phyloP scores from a whole-genome alignment of 2,113 vertebrate species.

The Cepphus grylle region DNA sequence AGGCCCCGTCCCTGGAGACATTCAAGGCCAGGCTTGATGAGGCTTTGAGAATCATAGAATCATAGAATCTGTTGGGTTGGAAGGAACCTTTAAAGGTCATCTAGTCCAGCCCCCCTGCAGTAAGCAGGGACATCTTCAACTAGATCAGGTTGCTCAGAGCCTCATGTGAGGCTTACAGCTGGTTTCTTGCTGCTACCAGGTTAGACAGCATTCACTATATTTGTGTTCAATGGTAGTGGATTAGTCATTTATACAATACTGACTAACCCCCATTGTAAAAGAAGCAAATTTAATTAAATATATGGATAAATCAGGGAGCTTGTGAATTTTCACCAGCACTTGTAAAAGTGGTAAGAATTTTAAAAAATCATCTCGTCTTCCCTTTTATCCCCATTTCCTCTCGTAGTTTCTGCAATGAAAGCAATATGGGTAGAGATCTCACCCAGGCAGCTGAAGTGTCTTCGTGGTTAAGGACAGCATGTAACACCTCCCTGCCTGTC shows the following conservation, averaged over 20 bases:
- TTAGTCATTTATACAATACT: constrained; percentile 40
- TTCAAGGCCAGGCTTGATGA: too few relatives aligned
- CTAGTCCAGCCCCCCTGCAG: too few relatives aligned
- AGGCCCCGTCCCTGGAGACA: too few relatives aligned
- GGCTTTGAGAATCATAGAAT: too few relatives aligned
- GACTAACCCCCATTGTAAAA: background rate
- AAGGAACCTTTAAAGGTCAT: too few relatives aligned
- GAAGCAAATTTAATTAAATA: constrained; percentile 48
- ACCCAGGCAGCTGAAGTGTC: background rate
- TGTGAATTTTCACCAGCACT: constrained; percentile 2
- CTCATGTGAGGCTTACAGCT: background rate
- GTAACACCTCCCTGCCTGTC: background rate
- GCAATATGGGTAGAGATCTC: background rate
- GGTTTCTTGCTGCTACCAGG: background rate
- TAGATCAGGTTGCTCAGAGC: too few relatives aligned
- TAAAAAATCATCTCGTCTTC: background rate
- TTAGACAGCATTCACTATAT: background rate
- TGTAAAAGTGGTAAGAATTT: constrained; percentile 5
- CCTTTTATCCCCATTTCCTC: background rate
- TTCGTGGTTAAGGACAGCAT: background rate
- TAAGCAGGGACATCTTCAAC: too few relatives aligned
- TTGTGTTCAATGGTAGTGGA: background rate
- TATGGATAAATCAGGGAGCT: background rate
- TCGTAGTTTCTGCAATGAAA: background rate
- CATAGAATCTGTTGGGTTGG: too few relatives aligned